Conservation (phyloP, 2,113 vertebrate species). For the Alaudala cheleensis region DNA sequence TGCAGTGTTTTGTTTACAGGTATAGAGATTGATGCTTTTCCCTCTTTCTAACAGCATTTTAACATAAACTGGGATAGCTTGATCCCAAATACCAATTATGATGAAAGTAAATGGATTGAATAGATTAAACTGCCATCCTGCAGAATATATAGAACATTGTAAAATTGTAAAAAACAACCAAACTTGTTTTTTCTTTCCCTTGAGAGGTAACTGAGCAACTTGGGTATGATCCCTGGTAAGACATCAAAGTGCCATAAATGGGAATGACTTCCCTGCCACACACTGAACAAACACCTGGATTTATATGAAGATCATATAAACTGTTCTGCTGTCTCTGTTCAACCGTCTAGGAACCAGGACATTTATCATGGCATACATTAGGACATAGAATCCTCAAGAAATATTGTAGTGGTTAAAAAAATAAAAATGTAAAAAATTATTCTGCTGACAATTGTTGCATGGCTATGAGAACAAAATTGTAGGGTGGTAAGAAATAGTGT, state of each 20-base stretch:
- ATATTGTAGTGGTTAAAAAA: neutral
- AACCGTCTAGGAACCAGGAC: neutral
- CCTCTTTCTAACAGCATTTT: neutral
- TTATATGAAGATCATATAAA: neutral
- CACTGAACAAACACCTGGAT: neutral
- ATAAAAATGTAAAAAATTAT: too few relatives aligned
- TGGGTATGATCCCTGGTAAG: neutral
- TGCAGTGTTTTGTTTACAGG: neutral
- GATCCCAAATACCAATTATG: neutral
- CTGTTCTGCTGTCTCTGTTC: neutral
- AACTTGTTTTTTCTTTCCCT: neutral
- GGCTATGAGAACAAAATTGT: neutral
- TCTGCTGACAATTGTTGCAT: neutral
- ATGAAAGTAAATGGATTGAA: neutral
- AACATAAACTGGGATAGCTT: neutral
- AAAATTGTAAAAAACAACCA: accelerated
- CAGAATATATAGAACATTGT: neutral
- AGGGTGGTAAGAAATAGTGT: neutral
- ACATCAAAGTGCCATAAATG: neutral
- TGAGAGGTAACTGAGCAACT: neutral
- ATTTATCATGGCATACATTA: neutral
- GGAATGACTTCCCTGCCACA: neutral
- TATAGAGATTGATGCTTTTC: neutral
- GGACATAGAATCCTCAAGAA: neutral
- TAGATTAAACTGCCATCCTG: neutral